Evolutionary conservation across 2,113 vertebrate genomes (phyloP).

Genomic region (Cromileptes altivelis): DNA sequence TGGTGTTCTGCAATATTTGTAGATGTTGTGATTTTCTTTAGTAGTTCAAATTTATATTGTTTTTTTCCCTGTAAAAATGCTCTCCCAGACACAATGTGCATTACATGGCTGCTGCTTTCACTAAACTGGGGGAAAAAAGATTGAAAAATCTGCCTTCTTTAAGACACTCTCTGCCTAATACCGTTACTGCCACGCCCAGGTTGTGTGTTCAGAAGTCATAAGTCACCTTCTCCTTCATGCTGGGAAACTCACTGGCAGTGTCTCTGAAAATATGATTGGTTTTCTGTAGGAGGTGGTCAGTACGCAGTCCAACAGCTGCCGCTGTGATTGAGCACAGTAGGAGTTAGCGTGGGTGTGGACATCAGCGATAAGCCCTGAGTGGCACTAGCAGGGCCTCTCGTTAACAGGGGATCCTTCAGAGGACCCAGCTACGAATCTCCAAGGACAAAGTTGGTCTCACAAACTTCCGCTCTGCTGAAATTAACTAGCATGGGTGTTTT

Average conservation of each 20-base stretch:
- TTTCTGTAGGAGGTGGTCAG: slow-evolving; percentile 67
- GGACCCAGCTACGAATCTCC: slow-evolving; percentile 12
- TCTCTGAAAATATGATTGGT: slow-evolving; percentile 72
- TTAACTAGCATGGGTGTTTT: neutral
- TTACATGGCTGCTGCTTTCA: slow-evolving; percentile 20
- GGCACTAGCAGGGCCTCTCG: slow-evolving; percentile 29
- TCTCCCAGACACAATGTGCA: neutral
- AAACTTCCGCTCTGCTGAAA: neutral
- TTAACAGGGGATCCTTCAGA: slow-evolving; percentile 48
- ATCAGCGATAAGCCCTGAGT: slow-evolving; percentile 53
- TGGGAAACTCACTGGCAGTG: slow-evolving; percentile 42
- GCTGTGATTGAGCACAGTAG: slow-evolving; percentile 73
- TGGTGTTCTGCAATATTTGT: slow-evolving; percentile 10
- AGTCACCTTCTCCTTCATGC: slow-evolving; percentile 60
- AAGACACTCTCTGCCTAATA: slow-evolving; percentile 23
- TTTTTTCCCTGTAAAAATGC: neutral
- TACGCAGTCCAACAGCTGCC: slow-evolving; percentile 60
- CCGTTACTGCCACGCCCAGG: slow-evolving; percentile 30
- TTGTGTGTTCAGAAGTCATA: slow-evolving; percentile 51
- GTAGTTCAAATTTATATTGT: neutral
- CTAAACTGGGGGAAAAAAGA: neutral
- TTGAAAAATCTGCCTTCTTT: slow-evolving; percentile 19
- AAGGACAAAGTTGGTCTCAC: slow-evolving; percentile 21
- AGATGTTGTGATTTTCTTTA: neutral
- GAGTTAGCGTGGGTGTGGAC: slow-evolving; percentile 57